phyloP scores from a whole-genome alignment of 2,113 vertebrate genomes.

The Crocuta crocuta region DNA sequence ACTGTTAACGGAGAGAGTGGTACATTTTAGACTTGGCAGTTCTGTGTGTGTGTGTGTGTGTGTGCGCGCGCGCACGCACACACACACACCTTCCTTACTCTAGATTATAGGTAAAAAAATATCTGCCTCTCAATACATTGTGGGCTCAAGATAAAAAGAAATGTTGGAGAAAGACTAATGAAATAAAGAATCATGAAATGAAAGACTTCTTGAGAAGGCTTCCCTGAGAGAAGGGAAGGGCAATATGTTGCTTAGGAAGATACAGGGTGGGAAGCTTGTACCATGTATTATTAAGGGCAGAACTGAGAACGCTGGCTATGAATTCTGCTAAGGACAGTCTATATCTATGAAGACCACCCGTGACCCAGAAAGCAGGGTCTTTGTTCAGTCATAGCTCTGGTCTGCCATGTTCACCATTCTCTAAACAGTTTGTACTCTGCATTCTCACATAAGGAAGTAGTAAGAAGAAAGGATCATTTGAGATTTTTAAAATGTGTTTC shows the following conservation, averaged over 20 bases:
- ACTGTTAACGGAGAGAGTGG: not conserved
- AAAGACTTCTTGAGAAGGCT: not conserved
- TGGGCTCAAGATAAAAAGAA: not conserved
- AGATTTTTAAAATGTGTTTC: not conserved
- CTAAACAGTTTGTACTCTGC: not conserved
- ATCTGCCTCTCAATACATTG: not conserved
- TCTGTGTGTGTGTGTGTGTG: no score
- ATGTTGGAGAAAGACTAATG: not conserved
- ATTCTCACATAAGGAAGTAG: not conserved
- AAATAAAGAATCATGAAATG: not conserved
- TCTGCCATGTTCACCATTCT: not conserved
- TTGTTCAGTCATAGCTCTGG: not conserved
- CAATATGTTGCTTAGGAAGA: not conserved
- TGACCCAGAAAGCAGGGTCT: not conserved
- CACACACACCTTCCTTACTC: not conserved
- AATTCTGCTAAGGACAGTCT: not conserved
- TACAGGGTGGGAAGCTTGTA: not conserved
- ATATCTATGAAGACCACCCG: fast-evolving
- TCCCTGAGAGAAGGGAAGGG: not conserved
- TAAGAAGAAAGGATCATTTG: not conserved
- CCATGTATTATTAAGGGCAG: not conserved
- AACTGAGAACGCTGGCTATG: not conserved
- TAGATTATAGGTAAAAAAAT: not conserved
- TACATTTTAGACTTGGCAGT: not conserved
- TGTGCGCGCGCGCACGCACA: no score